Percentiles rank a stretch among this genome's conserved stretches.
phyloP scores from a whole-genome alignment of 2,888 invertebrate genomes.

The Andrena marginata region DNA sequence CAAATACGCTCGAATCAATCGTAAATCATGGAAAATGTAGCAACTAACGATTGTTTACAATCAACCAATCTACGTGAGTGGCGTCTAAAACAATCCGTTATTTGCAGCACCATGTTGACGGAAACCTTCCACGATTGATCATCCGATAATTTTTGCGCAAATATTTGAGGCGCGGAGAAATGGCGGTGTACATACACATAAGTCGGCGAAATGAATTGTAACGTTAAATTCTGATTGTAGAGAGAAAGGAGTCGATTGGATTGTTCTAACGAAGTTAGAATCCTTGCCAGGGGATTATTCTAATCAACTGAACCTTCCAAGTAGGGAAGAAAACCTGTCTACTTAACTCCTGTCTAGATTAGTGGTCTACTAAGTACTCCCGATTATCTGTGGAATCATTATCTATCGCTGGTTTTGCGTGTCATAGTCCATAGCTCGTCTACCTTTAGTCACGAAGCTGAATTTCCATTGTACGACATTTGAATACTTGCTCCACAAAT shows the following conservation, averaged over 20 bases:
- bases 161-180: background rate
- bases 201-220: background rate
- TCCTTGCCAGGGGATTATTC: background rate
- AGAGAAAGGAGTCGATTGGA: background rate
- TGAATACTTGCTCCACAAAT: background rate
- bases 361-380: no score
- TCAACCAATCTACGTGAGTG: constrained; percentile 16
- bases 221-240: background rate
- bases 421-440: background rate
- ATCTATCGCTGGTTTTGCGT: background rate
- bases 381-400: no score
- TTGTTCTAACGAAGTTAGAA: background rate
- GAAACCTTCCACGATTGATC: constrained; percentile 10
- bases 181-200: background rate
- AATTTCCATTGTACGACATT: background rate
- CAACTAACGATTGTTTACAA: constrained; percentile 35
- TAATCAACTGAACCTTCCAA: no score
- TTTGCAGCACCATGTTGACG: constrained; percentile 6
- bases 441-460: no score
- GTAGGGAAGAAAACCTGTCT: no score
- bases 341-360: no score
- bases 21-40: constrained; percentile 28
- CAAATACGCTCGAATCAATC: constrained; percentile 27
- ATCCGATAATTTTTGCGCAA: constrained; percentile 6
- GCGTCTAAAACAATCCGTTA: background rate